Evolutionary conservation across 2,888 invertebrate genomes (phyloP), one percentile per base, ranked within the genome.

Genomic region (Electrophaes corylata): DNA sequence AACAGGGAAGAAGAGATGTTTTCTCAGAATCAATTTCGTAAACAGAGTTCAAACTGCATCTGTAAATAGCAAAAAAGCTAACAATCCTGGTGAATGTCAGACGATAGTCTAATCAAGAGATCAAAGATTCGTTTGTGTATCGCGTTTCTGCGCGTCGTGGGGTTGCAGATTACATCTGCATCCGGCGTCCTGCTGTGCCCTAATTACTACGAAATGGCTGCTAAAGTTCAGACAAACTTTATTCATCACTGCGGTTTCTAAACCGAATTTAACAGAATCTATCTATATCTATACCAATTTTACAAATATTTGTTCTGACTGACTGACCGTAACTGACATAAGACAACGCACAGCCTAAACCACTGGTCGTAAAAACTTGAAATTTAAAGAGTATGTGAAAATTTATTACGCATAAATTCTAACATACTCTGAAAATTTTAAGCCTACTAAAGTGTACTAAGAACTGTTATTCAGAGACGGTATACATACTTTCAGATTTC

Each of bases 101-200:
- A 77, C 73, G 66, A 51, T 50, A 64, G 60, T 67, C 53, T 56
- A 57, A 64, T 59, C 18, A 41, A 44, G 52, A 65, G 60, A 81
- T 86, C 83, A 86, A 85, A 86, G 83, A 68, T 70, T 70, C 73
- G 73, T 72, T 79, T 79, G 72, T 78, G 75, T 78, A 80, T 81
- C 81, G 67, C 66, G 72, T 81, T 79, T 75, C 78, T 72, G 77
- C 74, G 79, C 71, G 71, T 70, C 71, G 72, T 46, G 48, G 57
- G 39, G 62, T 55, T 71, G 72, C 74, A 67, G 78, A 81, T 81
- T 74, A 71, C 71, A 75, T 74, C 78, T 70, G 62, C 75, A 80
- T 85, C 84, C 84, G 83, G 78, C 67, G 76, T 70, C 74, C 71
- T 70, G 67, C 69, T 56, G 63, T 68, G 70, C 67, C 72, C 72